Evolutionary conservation across 2,113 vertebrate genomes (phyloP).

Genomic region (Orthonyx spaldingii): DNA sequence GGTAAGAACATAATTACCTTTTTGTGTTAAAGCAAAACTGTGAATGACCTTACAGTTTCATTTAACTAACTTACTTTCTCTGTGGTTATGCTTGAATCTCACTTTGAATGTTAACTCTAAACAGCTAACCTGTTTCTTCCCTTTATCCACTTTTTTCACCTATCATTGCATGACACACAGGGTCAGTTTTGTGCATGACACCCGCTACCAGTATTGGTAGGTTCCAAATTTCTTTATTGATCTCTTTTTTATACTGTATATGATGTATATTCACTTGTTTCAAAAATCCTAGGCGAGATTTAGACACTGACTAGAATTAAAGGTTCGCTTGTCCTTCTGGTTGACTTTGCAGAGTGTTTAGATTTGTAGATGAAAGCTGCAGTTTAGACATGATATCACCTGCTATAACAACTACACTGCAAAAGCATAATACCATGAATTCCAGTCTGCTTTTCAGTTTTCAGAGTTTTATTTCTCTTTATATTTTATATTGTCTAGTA

Average conservation of each 20-base stretch:
- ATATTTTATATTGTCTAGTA: constrained; percentile 71
- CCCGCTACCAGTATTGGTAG: constrained; percentile 99
- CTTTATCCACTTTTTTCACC: constrained; percentile 82
- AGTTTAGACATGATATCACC: constrained; percentile 63
- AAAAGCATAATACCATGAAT: constrained; percentile 68
- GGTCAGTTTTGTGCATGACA: constrained; percentile 99
- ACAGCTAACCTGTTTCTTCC: constrained; percentile 85
- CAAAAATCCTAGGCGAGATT: constrained; percentile 56
- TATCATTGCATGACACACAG: constrained; percentile 89
- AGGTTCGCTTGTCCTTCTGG: constrained; percentile 69
- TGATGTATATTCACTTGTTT: constrained; percentile 68
- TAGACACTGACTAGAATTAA: constrained; percentile 59
- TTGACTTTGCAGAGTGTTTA: constrained; percentile 54
- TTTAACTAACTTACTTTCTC: constrained; percentile 77
- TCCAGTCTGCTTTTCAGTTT: constrained; percentile 73
- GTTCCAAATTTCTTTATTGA: constrained; percentile 88
- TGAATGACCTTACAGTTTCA: constrained; percentile 72
- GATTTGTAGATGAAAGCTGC: constrained; percentile 44
- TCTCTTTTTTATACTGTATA: constrained; percentile 72
- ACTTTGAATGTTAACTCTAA: constrained; percentile 85
- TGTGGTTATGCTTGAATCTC: constrained; percentile 80
- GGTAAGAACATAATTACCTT: constrained; percentile 1
- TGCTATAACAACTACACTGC: constrained; percentile 68
- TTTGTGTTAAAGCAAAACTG: constrained; percentile 41
- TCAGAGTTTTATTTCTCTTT: constrained; percentile 69